Percentiles rank a stretch among this genome's conserved stretches.
phyloP scores from a whole-genome alignment of 1,140 invertebrate genomes.

The Diprion similis region DNA sequence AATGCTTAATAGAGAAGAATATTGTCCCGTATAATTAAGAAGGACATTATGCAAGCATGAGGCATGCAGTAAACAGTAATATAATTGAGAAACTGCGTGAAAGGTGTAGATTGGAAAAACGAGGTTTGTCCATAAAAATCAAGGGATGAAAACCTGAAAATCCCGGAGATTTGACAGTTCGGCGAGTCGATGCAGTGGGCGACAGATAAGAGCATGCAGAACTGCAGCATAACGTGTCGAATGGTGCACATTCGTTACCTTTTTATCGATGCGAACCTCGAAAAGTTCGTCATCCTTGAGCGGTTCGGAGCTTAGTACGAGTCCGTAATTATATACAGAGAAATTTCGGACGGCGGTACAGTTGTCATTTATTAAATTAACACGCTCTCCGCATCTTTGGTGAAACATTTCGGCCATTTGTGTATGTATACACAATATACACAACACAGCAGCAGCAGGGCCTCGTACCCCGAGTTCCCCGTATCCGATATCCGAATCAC shows the following conservation, averaged over 20 bases:
- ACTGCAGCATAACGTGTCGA: not conserved
- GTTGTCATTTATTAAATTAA: constrained; percentile 82
- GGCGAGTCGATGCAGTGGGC: too few relatives aligned
- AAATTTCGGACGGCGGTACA: constrained; percentile 81
- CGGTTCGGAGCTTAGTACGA: constrained; percentile 85
- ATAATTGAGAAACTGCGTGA: constrained; percentile 19
- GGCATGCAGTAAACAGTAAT: constrained; percentile 13
- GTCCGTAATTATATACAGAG: constrained; percentile 82
- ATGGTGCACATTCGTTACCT: constrained; percentile 64
- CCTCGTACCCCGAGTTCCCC: too few relatives aligned
- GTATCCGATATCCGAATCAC: too few relatives aligned
- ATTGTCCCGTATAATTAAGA: not conserved
- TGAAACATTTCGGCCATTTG: constrained; percentile 69
- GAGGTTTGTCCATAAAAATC: not conserved
- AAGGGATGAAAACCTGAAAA: not conserved
- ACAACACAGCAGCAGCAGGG: too few relatives aligned
- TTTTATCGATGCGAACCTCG: constrained; percentile 88
- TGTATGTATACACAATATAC: not conserved
- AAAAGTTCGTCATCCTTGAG: constrained; percentile 85
- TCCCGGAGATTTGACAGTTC: too few relatives aligned
- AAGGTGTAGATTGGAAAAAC: not conserved
- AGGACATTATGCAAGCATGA: not conserved
- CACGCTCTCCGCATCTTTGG: constrained; percentile 78
- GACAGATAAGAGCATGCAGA: too few relatives aligned
- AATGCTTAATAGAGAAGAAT: constrained; percentile 9